Evolutionary conservation across 2,888 invertebrate genomes (phyloP), one percentile per base, ranked within the genome.

Genomic region (Drosophila histrio): DNA sequence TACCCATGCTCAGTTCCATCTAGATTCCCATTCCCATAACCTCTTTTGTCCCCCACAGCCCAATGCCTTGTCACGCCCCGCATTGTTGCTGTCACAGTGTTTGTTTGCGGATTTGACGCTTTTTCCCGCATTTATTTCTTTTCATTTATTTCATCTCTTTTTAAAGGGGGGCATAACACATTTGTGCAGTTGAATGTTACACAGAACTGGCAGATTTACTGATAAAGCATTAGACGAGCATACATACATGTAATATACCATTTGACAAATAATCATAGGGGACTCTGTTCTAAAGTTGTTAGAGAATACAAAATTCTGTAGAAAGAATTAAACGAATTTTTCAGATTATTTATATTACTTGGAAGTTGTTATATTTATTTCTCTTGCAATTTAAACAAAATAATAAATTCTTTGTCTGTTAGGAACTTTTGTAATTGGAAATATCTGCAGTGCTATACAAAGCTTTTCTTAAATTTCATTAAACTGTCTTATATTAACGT

Each of bases 31-130:
- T 32, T n/a, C 11, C 5, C 30, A 19, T 19, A 24, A 15, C 38
- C 47, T 32, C 4, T 3, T 22, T 5, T 13, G 34, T 15, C 21
- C 44, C 28, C 47, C 17, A 7, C 26, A 17, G 4, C 19, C 30
- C 36, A 22, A 49, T 64, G 56, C 43, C 65, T 50, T 60, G 58
- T 56, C 63, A 62, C 82, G 58, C 66, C 59, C 77, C 59, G 70
- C 81, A 87, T 77, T 87, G 81, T 73, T 68, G 85, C 85, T 74
- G 82, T 71, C 87, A 84, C 89, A 77, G 78, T 82, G 85, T 82
- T 82, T 82, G 89, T 84, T 87, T 82, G 89, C 82, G 81, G 89
- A 88, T 88, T 82, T 88, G 81, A 77, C 74, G 82, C 87, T 82
- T 77, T 82, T 85, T 84, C 68, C 84, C 81, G 70, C 81, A 77